Base-by-base conservation (phyloP, 1,140 invertebrate genomes). In the Drosophila repleta region DNA sequence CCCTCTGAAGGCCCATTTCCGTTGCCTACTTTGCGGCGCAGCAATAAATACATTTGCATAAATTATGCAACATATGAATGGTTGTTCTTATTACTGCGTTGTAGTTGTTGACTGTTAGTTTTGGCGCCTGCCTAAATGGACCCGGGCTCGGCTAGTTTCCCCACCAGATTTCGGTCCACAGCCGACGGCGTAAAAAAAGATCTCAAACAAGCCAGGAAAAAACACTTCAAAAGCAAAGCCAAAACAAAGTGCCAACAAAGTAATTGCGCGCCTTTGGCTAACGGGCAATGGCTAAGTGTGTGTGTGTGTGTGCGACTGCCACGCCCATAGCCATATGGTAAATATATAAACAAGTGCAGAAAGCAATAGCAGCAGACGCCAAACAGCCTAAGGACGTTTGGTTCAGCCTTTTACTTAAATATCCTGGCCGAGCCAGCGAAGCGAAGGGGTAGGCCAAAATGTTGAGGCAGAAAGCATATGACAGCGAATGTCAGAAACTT, bases 41-140 rank as follows among this genome's bases (percentile, higher is more conserved):
- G 70, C 81, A 85, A 85, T 85, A 85, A 85, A 85, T 82, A 87
- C 74, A 87, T 87, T 88, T 87, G 63, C 74, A 88, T 88, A 88
- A 60, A 87, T 87, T 87, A 85, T 68, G 71, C 64, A 68, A 74
- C 75, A 85, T 70, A 66, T 77, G 56, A 72, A 69, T 32, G 26
- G 35, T 20, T 43, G 2, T 24, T 21, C 10, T 41, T 39, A 56
- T 32, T 43, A 29, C 58, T 72, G 56, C 58, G 51, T 67, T 72
- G 52, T 49, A 65, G 61, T 76, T 70, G 64, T 63, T 52, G 66
- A 56, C 39, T 69, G 39, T 69, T 69, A 53, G 57, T 69, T 58
- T 57, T 48, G 55, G 43, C 24, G 18, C 15, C 15, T 15, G 29
- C 29, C 46, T 20, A 49, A 49, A 49, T 64, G 39, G 52, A 21